Percentiles rank a stretch among this genome's conserved stretches.
phyloP scores from a whole-genome alignment of 1,140 invertebrate genomes.

The Ruditapes philippinarum region DNA sequence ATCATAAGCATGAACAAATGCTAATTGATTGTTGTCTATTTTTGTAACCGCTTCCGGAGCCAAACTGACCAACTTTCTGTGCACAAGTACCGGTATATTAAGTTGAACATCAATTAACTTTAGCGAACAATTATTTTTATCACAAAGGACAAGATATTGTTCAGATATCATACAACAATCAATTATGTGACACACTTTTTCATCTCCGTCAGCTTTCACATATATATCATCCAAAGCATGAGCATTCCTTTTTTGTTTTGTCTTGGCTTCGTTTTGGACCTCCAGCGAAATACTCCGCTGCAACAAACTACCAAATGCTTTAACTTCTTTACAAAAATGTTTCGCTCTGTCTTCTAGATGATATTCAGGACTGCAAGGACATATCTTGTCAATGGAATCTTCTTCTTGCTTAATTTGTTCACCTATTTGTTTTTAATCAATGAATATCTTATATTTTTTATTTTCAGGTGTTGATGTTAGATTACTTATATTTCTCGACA shows the following conservation, averaged over 20 bases:
- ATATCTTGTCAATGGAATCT: too few relatives aligned
- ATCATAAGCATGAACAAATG: not conserved
- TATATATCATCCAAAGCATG: not conserved
- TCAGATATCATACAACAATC: not conserved
- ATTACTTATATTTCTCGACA: too few relatives aligned
- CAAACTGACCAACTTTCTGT: too few relatives aligned
- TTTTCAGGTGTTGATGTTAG: too few relatives aligned
- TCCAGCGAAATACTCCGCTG: too few relatives aligned
- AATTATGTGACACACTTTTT: not conserved
- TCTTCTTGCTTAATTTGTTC: too few relatives aligned
- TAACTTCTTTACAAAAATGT: not conserved
- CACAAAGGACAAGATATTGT: not conserved
- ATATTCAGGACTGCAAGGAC: too few relatives aligned
- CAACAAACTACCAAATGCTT: too few relatives aligned
- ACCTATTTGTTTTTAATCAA: too few relatives aligned
- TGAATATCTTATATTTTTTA: too few relatives aligned
- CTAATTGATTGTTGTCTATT: not conserved
- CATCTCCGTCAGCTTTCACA: not conserved
- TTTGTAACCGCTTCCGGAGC: not conserved
- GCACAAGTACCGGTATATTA: too few relatives aligned
- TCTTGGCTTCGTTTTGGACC: not conserved
- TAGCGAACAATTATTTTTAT: not conserved
- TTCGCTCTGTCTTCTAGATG: not conserved
- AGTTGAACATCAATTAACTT: too few relatives aligned
- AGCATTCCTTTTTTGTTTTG: not conserved